Evolutionary conservation across 1,140 invertebrate species (phyloP).

Genomic region (Sinella curviseta): DNA sequence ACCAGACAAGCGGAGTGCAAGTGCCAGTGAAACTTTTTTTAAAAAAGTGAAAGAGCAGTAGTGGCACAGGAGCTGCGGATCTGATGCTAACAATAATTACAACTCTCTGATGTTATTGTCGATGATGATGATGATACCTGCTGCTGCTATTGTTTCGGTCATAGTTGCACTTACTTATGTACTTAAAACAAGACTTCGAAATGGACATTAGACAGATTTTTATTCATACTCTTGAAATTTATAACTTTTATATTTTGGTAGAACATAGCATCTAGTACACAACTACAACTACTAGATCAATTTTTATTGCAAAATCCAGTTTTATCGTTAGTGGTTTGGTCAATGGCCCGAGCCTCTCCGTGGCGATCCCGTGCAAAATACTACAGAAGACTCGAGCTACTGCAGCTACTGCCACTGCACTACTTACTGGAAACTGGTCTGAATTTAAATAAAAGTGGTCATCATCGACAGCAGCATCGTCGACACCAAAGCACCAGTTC

Average conservation of each 20-base stretch:
- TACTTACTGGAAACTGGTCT: background rate
- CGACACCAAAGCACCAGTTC: background rate
- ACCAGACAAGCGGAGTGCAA: background rate
- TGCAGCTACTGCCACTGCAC: background rate
- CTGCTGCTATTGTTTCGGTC: background rate
- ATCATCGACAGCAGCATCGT: background rate
- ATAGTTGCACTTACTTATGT: background rate
- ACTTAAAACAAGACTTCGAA: background rate
- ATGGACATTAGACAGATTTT: too few relatives aligned
- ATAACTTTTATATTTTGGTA: too few relatives aligned
- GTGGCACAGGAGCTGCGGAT: background rate
- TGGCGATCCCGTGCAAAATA: background rate
- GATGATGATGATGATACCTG: background rate
- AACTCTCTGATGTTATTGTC: background rate
- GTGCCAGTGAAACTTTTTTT: background rate
- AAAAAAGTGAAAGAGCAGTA: too few relatives aligned
- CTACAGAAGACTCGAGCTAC: background rate
- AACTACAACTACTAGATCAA: background rate
- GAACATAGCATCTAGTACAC: background rate
- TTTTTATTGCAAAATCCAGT: conserved; percentile 27
- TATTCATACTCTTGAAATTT: too few relatives aligned
- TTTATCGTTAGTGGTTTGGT: background rate
- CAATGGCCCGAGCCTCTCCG: conserved; percentile 15
- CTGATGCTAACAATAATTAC: background rate
- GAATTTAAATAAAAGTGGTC: conserved; percentile 15